Evolutionary conservation across 1,140 invertebrate species (phyloP).

Genomic region (Venturia canescens): DNA sequence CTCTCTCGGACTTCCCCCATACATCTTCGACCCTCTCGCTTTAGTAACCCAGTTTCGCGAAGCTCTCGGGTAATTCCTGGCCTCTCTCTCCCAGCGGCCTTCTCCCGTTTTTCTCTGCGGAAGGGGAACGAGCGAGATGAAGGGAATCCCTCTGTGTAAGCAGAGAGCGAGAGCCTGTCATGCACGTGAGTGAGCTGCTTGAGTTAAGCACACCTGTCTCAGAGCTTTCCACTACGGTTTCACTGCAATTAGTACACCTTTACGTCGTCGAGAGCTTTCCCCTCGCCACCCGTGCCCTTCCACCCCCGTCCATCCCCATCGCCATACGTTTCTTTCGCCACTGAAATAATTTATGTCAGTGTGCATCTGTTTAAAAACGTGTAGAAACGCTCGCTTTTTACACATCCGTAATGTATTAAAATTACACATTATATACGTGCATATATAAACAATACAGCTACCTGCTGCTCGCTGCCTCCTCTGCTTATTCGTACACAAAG

Average conservation of each 20-base stretch:
- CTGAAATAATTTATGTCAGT: constrained; percentile 4
- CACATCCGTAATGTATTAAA: not conserved
- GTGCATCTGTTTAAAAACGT: constrained; percentile 16
- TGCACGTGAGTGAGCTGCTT: constrained; percentile 45
- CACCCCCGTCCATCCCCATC: not conserved
- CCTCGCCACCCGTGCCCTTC: not conserved
- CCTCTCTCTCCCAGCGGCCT: not conserved
- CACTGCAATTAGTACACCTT: constrained; percentile 56
- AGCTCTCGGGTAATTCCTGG: constrained; percentile 9
- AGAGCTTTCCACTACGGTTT: constrained; percentile 43
- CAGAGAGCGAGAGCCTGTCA: constrained; percentile 16
- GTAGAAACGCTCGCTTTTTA: not conserved
- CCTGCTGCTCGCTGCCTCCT: constrained; percentile 5
- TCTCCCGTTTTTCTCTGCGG: not conserved
- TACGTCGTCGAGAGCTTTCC: constrained; percentile 19
- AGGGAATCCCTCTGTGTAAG: constrained; percentile 9
- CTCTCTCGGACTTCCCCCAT: not conserved
- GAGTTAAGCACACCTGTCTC: constrained; percentile 47
- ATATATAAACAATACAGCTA: not conserved
- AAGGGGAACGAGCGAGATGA: not conserved
- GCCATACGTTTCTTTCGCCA: constrained; percentile 5
- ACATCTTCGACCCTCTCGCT: not conserved
- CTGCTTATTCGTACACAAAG: not conserved
- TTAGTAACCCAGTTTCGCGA: constrained; percentile 30
- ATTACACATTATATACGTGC: not conserved